Evolutionary conservation across 2,888 invertebrate species (phyloP).

Genomic region (Pherbina coryleti): DNA sequence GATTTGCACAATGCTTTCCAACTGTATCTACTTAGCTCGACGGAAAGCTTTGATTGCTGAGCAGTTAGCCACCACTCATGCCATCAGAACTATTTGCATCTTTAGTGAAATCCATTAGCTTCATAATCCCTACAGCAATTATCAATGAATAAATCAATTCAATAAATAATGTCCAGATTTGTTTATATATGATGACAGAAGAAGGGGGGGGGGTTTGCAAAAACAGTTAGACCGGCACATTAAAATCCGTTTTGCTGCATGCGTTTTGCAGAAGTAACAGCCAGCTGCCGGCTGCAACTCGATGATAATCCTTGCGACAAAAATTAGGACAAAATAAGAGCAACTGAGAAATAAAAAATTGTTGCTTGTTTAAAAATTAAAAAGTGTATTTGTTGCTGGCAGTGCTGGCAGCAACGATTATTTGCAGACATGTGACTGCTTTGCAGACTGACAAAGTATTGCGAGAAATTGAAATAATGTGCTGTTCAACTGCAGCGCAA

Average conservation of each 20-base stretch:
- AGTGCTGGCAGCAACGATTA: not conserved
- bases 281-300: not conserved
- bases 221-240: not conserved
- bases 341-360: slow-evolving; percentile 43
- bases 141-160: slow-evolving; percentile 31
- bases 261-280: not conserved
- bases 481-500: not conserved
- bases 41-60: too few relatives aligned
- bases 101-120: slow-evolving; percentile 10
- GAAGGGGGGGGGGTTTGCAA: not conserved
- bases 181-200: not conserved
- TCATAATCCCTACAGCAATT: slow-evolving; percentile 13
- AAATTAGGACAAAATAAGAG: not conserved
- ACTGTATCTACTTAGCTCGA: too few relatives aligned
- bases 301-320: slow-evolving; percentile 13
- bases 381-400: not conserved
- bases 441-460: not conserved
- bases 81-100: not conserved
- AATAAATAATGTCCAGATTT: slow-evolving; percentile 15
- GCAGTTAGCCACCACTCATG: too few relatives aligned
- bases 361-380: slow-evolving; percentile 10
- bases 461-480: not conserved
- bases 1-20: too few relatives aligned
- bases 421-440: not conserved
- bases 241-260: slow-evolving; percentile 6